A percentile compares a stretch with the other conserved stretches of the same genome.
phyloP scores from a whole-genome alignment of 2,113 vertebrate genomes.

The Acinonyx jubatus region DNA sequence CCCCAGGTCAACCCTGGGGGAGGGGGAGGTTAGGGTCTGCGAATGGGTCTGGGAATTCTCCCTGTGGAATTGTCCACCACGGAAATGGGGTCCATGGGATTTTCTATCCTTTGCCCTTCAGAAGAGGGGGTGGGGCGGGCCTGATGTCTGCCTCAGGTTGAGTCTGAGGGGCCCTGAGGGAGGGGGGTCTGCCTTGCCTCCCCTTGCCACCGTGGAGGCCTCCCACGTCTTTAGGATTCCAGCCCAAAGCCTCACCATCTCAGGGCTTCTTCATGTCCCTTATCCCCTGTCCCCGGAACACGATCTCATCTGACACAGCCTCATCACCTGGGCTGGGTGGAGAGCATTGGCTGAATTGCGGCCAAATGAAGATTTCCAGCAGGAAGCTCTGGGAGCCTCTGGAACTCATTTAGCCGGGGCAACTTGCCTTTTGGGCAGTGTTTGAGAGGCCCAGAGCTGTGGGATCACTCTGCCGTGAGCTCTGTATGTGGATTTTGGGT shows the following conservation, averaged over 20 bases:
- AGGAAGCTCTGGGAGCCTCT: background rate
- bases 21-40: background rate
- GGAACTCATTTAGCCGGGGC: background rate
- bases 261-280: background rate
- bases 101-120: background rate
- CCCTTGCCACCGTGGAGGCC: background rate
- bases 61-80: rapidly evolving
- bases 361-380: background rate
- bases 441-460: background rate
- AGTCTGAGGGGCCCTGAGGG: background rate
- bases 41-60: background rate
- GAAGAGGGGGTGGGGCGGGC: background rate
- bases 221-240: background rate
- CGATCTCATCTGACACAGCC: background rate
- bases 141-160: background rate
- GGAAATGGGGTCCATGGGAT: background rate
- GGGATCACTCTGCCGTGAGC: background rate
- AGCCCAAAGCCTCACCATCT: background rate
- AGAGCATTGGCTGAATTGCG: rapidly evolving
- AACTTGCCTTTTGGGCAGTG: background rate
- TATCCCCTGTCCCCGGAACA: no score
- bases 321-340: background rate
- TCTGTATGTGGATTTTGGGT: background rate
- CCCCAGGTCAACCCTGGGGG: background rate
- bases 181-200: background rate